These are phyloP conservation scores for Trichogramma evanescens DNA, from an alignment of 2,888 invertebrate genomes.

Conservation along the genomic window DNA sequence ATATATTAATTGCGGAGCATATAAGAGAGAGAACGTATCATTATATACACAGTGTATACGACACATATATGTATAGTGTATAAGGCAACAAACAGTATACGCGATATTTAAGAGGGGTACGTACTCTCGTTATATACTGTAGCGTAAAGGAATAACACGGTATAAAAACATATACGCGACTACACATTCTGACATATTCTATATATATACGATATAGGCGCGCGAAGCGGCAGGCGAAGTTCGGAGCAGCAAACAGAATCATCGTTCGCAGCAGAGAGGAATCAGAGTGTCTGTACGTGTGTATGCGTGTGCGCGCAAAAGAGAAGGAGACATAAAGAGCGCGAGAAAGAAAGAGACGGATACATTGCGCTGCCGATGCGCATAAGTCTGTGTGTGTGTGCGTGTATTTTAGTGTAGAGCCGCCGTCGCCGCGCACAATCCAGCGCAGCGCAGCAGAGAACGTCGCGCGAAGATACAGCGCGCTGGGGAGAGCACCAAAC, in stretches of 20 bases:
- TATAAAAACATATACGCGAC: neutral
- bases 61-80: too few species aligned
- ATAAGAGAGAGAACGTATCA: too few species aligned
- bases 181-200: neutral
- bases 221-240: neutral
- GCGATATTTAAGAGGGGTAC: too few species aligned
- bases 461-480: neutral
- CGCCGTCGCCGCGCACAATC: neutral
- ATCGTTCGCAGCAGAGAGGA: too few species aligned
- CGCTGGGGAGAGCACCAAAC: slow-evolving; percentile 4
- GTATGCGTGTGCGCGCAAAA: neutral
- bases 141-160: neutral
- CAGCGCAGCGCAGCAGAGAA: neutral
- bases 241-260: too few species aligned
- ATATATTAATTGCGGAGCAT: too few species aligned
- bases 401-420: slow-evolving; percentile 14
- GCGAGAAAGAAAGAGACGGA: neutral
- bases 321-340: neutral
- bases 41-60: too few species aligned
- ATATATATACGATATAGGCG: neutral
- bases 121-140: neutral
- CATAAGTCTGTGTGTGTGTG: slow-evolving; percentile 28
- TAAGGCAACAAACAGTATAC: too few species aligned
- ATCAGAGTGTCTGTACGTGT: neutral
- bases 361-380: slow-evolving; percentile 1